Percentiles rank a stretch among this genome's conserved stretches.
These are phyloP conservation scores for Schrankia costaestrigalis DNA, from an alignment of 2,888 invertebrate genomes.

Conservation along the genomic window DNA sequence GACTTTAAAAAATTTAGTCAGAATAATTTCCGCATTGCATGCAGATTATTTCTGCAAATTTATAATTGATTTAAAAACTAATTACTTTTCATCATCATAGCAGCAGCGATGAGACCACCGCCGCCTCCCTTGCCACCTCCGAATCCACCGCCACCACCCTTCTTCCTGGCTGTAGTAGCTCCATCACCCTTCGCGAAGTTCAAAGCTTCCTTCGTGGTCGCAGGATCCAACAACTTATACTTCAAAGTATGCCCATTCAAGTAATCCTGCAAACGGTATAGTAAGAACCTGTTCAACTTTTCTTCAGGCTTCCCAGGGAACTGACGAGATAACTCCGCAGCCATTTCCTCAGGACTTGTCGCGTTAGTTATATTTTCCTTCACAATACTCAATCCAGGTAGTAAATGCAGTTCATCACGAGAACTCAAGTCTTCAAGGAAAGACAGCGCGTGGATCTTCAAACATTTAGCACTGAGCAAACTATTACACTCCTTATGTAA, in stretches of 20 bases:
- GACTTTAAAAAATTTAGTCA: too few species aligned
- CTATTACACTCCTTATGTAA: conserved; percentile 67
- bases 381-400: conserved; percentile 89
- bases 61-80: background rate
- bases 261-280: conserved; percentile 84
- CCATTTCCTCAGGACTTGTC: conserved; percentile 82
- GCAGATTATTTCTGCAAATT: background rate
- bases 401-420: conserved; percentile 83
- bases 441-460: conserved; percentile 88
- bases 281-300: conserved; percentile 86
- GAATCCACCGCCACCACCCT: conserved; percentile 66
- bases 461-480: conserved; percentile 84
- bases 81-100: conserved; percentile 83
- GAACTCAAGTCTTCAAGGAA: conserved; percentile 88
- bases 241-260: conserved; percentile 87
- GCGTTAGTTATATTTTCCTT: conserved; percentile 77
- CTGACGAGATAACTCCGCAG: conserved; percentile 85
- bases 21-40: background rate
- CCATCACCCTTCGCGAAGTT: conserved; percentile 66
- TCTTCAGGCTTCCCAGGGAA: conserved; percentile 89
- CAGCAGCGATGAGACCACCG: conserved; percentile 76
- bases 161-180: conserved; percentile 63
- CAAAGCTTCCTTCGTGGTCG: conserved; percentile 80
- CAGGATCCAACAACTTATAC: conserved; percentile 84
- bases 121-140: conserved; percentile 62